These are phyloP conservation scores for Trachythela sp. DNA, from an alignment of 64 coral and sea anemone genomes.

Conservation along the genomic window DNA sequence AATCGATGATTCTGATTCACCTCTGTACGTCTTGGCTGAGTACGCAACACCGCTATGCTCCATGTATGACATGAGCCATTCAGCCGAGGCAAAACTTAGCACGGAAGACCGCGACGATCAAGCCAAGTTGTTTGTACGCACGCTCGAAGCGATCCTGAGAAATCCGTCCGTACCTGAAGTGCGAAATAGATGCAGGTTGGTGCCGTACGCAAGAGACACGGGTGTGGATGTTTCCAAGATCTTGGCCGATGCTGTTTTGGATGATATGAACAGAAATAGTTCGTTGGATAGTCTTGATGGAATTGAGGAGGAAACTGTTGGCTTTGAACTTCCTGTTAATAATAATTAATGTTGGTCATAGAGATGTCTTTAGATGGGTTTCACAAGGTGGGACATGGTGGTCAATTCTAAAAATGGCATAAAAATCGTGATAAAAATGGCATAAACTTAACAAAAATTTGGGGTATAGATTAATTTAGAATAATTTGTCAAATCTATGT, in stretches of 20 bases:
- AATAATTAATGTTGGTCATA: too few species aligned
- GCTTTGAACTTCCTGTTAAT: background rate
- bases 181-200: background rate
- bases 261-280: background rate
- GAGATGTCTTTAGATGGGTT: too few species aligned
- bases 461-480: too few species aligned
- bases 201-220: background rate
- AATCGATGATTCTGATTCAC: background rate
- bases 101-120: background rate
- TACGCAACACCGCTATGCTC: conserved; percentile 4
- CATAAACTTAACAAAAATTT: too few species aligned
- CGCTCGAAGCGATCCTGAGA: background rate
- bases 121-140: conserved; percentile 10
- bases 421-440: too few species aligned
- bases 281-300: background rate
- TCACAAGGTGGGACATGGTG: too few species aligned
- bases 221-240: background rate
- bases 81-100: background rate
- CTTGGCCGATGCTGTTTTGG: background rate
- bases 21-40: background rate
- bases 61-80: conserved; percentile 8
- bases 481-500: too few species aligned
- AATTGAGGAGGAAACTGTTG: background rate
- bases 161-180: background rate
- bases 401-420: too few species aligned